Conservation (phyloP, 2,888 invertebrate genomes). For the Dusona sp. region DNA sequence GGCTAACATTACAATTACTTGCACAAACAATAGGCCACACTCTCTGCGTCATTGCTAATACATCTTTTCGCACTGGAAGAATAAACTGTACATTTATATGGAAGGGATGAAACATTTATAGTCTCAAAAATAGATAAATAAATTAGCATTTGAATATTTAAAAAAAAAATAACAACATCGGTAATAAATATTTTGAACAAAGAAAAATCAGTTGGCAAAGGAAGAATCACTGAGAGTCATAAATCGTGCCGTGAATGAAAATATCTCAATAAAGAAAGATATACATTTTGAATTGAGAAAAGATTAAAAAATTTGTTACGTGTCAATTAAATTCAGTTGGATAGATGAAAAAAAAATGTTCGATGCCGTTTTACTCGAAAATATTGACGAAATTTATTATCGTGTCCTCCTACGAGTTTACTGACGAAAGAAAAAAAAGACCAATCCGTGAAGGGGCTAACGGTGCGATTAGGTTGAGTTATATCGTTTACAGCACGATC, state of each 20-base stretch:
- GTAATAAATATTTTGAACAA: background rate
- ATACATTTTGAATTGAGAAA: background rate
- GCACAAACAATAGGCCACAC: constrained; percentile 75
- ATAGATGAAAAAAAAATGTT: background rate
- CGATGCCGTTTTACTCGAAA: background rate
- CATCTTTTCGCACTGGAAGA: background rate
- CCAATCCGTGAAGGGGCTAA: background rate
- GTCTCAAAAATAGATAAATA: background rate
- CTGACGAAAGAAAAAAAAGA: background rate
- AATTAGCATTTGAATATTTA: background rate
- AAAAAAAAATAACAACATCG: too few relatives aligned
- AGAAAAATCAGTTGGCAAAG: background rate
- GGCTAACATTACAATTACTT: constrained; percentile 81
- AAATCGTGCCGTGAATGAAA: background rate
- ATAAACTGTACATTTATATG: background rate
- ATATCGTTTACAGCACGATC: constrained; percentile 24
- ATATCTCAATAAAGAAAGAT: background rate
- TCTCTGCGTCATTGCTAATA: constrained; percentile 28
- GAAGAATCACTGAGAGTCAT: background rate
- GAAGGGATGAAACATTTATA: background rate
- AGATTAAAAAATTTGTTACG: background rate
- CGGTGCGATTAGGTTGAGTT: constrained; percentile 52
- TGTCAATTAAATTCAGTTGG: background rate
- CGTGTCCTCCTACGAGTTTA: constrained; percentile 9
- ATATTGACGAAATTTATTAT: constrained; percentile 16